These are phyloP conservation scores for Chamaea fasciata DNA, from an alignment of 2,113 vertebrate species.

Conservation along the genomic window DNA sequence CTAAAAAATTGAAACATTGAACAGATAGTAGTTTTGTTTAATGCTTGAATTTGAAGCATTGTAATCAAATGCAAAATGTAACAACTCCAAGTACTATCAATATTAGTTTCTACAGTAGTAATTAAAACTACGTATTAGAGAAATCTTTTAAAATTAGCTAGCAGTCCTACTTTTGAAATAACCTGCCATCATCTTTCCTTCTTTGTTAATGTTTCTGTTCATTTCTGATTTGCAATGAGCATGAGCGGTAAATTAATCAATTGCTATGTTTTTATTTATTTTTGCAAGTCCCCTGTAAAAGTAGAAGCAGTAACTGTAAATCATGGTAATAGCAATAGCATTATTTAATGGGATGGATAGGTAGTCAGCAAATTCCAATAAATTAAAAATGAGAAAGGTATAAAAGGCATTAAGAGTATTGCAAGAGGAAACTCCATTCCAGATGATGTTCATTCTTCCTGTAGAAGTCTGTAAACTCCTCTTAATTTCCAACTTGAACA, in stretches of 20 bases:
- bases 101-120: background rate
- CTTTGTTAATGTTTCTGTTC: background rate
- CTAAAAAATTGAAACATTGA: background rate
- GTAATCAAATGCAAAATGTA: background rate
- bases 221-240: background rate
- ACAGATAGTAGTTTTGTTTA: background rate
- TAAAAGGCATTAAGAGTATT: background rate
- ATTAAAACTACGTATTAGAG: background rate
- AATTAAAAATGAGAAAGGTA: background rate
- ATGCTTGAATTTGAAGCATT: background rate
- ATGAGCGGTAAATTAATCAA: background rate
- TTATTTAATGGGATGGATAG: background rate
- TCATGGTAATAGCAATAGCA: background rate
- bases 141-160: background rate
- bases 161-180: background rate
- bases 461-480: background rate
- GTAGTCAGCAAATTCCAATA: background rate
- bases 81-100: background rate
- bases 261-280: background rate
- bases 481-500: background rate
- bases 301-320: background rate
- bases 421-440: background rate
- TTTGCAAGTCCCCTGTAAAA: background rate
- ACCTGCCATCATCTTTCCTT: background rate
- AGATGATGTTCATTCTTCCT: background rate